Evolutionary conservation across 2,797 vertebrate species (phyloP), one percentile per base, ranked within the genome.

Genomic region (Anniella stebbinsi): DNA sequence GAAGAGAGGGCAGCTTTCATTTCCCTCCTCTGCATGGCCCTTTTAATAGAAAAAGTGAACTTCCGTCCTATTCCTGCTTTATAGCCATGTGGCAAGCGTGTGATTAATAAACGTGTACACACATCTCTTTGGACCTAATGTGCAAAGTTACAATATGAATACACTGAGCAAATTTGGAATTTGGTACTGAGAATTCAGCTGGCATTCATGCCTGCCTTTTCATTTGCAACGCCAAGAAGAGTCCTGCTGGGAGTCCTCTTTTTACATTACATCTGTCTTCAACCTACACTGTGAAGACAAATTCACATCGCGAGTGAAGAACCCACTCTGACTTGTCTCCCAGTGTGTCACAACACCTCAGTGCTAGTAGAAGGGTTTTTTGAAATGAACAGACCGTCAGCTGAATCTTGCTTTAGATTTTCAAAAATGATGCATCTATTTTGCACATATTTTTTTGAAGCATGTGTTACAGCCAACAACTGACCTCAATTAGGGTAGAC

Each of bases 401-500:
- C 81, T 75, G 36, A 23, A 60, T 85, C 45, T 21, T 10, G 21
- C 30, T 60, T 83, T 28, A 28, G 38, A 48, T 28, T 18, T 89
- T 89, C 48, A 80, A n/a, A 70, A 89, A 41, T 36, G 25, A 2
- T 38, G 3, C 0, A 73, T 54, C 41, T 86, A 81, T 11, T n/a
- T 63, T 81, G 5, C 2, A 84, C n/a, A 77, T 13, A 36, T 41
- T 82, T 72, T 87, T 82, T 72, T 87, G 6, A 28, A 87, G 4
- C 63, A 48, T 4, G 28, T 88, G 81, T 57, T 18, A 0, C 0
- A 89, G 63, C n/a, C 4, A 48, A 25, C 36, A 30, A 96, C 97
- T 95, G 88, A 99, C 99, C 98, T 99, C 98, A 82, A 99, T 28
- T 1, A 96, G 41, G 0, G 93, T 92, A 54, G 95, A 94, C 89